Evolutionary conservation across 2,888 invertebrate species (phyloP), one percentile per base, ranked within the genome.

Genomic region (Agrochola macilenta): DNA sequence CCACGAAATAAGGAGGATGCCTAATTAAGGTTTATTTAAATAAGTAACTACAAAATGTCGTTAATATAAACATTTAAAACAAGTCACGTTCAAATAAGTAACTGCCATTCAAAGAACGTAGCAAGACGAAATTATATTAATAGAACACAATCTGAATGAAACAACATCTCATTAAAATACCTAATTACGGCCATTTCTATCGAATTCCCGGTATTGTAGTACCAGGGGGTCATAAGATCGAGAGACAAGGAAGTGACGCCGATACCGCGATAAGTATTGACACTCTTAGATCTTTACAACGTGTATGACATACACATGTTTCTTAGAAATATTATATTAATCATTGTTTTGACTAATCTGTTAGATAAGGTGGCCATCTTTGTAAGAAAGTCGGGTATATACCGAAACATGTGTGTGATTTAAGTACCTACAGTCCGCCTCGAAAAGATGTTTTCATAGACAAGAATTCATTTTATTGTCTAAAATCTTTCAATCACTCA

Each of bases 161-260:
- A 20, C 11, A 66, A 17, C 60, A 66, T 57, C 63, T 81, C 68
- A 79, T 79, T 76, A 82, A 72, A 76, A 65, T 73, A 71, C 54
- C 70, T 79, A 69, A 83, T 75, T 75, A 81, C n/a, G 9, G 20
- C 26, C 23, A 78, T 85, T 78, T 81, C 60, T 66, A 84, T 64
- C 60, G 20, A 73, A 78, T 70, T 73, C 82, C n/a, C 12, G 23
- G 78, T 74, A 82, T 57, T 66, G 43, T 54, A 69, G 52, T 63
- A 72, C 63, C 78, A 84, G 61, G n/a, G 7, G 85, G 83, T 83
- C 85, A 84, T 74, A 82, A 14, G 78, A 81, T 83, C 84, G 64
- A 52, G 35, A 11, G 35, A 69, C 69, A 26, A 85, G 75, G 85
- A 85, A 84, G 72, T 83, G 65, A 26, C 63, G 43, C 17, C 61